A percentile compares a stretch with the other conserved stretches of the same genome.
Evolutionary conservation across 2,797 vertebrate species (phyloP).

Genomic region (Tenualosa ilisha): DNA sequence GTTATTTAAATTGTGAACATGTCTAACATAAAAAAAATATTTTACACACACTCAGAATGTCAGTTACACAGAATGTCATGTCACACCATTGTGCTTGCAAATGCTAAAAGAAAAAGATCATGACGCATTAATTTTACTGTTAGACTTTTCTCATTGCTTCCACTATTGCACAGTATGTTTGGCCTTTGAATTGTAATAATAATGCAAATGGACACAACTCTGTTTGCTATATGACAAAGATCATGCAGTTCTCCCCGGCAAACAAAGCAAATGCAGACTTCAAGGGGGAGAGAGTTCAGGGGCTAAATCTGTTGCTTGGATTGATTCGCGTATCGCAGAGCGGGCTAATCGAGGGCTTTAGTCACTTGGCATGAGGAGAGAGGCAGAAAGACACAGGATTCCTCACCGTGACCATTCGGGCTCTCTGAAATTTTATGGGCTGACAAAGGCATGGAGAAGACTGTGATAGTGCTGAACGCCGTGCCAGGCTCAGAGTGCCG

Average conservation of each 20-base stretch:
- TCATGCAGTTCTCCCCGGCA: background rate
- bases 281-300: conserved; percentile 11
- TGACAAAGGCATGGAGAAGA: conserved; percentile 39
- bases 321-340: conserved; percentile 49
- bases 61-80: too few relatives aligned
- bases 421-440: conserved; percentile 46
- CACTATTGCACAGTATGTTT: background rate
- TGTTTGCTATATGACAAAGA: background rate
- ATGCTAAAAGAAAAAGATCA: background rate
- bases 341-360: conserved; percentile 52
- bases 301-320: conserved; percentile 56
- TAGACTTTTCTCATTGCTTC: background rate
- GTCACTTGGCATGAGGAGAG: conserved; percentile 48
- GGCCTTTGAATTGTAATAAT: background rate
- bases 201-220: background rate
- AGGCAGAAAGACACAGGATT: conserved; percentile 48
- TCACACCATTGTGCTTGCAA: too few relatives aligned
- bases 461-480: conserved; percentile 30
- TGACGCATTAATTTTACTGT: too few relatives aligned
- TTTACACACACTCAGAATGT: too few relatives aligned
- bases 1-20: background rate
- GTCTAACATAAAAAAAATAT: too few relatives aligned
- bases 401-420: conserved; percentile 49
- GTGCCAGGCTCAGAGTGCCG: conserved; percentile 28
- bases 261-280: background rate